Evolutionary conservation across 2,888 invertebrate genomes (phyloP).

Genomic region (Pristionchus fissidentatus): DNA sequence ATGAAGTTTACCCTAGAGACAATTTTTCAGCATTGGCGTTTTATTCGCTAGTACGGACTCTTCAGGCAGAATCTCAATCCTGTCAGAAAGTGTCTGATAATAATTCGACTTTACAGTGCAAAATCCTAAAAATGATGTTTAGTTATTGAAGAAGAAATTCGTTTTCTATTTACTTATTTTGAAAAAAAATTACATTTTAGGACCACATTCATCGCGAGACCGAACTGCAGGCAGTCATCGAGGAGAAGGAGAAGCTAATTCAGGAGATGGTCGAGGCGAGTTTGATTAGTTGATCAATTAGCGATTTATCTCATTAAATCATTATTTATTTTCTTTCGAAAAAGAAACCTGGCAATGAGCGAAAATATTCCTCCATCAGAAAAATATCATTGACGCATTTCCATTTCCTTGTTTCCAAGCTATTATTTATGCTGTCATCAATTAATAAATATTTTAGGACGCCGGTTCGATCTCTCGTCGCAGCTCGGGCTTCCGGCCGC

Average conservation of each 20-base stretch:
- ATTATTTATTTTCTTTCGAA: no score
- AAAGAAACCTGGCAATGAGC: neutral
- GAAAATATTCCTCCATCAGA: neutral
- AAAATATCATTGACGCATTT: neutral
- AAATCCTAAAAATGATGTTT: no score
- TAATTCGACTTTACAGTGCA: no score
- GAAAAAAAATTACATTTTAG: neutral
- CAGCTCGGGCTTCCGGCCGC: conserved; percentile 37
- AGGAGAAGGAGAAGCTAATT: conserved; percentile 31
- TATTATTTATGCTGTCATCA: neutral
- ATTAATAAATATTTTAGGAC: conserved; percentile 3
- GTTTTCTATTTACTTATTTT: no score
- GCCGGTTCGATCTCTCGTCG: conserved; percentile 19
- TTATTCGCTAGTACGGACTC: no score
- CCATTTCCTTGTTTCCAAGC: neutral
- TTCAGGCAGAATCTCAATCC: no score
- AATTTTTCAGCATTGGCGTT: no score
- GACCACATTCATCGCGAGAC: conserved; percentile 38
- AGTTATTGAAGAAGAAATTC: no score
- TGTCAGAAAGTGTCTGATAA: no score
- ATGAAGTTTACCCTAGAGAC: no score
- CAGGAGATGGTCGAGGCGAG: conserved; percentile 21
- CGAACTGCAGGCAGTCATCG: conserved; percentile 25
- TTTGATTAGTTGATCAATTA: neutral
- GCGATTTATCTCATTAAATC: neutral